Evolutionary conservation across 64 coral and sea anemone genomes (phyloP), one percentile per base, ranked within the genome.

Genomic region (Montipora cactus): DNA sequence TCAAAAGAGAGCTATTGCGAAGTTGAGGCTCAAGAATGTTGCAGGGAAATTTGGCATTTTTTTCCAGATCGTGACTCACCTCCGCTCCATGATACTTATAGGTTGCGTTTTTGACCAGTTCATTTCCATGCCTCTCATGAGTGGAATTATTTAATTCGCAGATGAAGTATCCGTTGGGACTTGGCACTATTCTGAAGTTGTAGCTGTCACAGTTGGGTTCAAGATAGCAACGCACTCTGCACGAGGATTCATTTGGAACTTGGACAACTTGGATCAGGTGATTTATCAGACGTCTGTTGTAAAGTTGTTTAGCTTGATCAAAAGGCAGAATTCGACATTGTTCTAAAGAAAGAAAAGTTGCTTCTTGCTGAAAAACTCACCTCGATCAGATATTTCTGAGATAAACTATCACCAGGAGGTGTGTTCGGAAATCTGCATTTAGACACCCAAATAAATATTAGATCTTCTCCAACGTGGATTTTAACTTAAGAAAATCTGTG

Each of bases 61-160:
- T 28, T 28, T 28, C 1, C 25, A 66, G 11, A 66, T 0, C 8
- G 21, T 2, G 14, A 44, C 78, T 80, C 15, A 80, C 78, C 48
- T 80, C 18, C 7, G 78, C 21, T 20, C 49, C 78, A 48, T 47
- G 49, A 55, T 80, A 80, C 2, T 52, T 4, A 22, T 20, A 80
- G 8, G 11, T 2, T 46, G 1, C 10, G 28, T 76, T 14, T 13
- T 45, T 13, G 10, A 3, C 1, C 74, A 76, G 74, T 4, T 76
- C 74, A 0, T 76, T 37, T 4, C 46, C 74, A 37, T 76, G 25
- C 4, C 22, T 4, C 46, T 76, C 7, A 46, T 76, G 74, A 76
- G 74, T 76, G 28, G 25, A 76, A 46, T 76, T 76, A 46, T 76
- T 76, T 23, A 76, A 37, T 37, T 76, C 74, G 28, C 74, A 76